A percentile compares a stretch with the other conserved stretches of the same genome.
These are phyloP conservation scores for zebrafish (Danio rerio) DNA, from an alignment of 2,113 vertebrate genomes.

Conservation along the genomic window GRCz12tu NC_133195.1:1375001-1375500, in stretches of 20 bases:
- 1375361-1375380: neutral
- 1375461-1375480: neutral
- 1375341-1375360: slow-evolving; percentile 1
- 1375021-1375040: slow-evolving; percentile 63
- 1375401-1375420: neutral
- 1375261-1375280: neutral
- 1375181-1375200: slow-evolving; percentile 62
- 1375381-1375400: neutral
- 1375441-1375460: neutral
- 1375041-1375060: slow-evolving; percentile 62
- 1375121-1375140: slow-evolving; percentile 83
- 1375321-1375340: neutral
- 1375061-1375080: slow-evolving; percentile 72
- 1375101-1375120: slow-evolving; percentile 73
- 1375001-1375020: slow-evolving; percentile 64
- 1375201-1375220: slow-evolving; percentile 18
- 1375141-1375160: slow-evolving; percentile 73
- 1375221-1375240: neutral
- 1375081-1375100: slow-evolving; percentile 78
- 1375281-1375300: neutral
- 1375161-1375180: slow-evolving; percentile 71
- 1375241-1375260: neutral
- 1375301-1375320: slow-evolving; percentile 7
- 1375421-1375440: too few relatives aligned
- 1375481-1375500: neutral